Evolutionary conservation across 2,888 invertebrate genomes (phyloP).

Genomic region (Sinodicranocentrus sp.): DNA sequence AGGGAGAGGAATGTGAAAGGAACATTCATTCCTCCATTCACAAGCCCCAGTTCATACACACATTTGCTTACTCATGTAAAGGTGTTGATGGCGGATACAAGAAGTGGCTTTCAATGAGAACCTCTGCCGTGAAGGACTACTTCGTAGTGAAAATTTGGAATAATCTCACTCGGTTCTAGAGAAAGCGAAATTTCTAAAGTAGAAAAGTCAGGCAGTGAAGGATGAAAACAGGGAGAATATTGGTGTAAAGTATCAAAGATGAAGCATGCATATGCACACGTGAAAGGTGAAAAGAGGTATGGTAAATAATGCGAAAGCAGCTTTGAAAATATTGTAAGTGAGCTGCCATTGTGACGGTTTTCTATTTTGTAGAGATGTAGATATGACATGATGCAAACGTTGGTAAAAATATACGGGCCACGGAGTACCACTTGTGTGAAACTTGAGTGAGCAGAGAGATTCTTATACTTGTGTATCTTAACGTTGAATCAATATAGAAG

Average conservation of each 20-base stretch:
- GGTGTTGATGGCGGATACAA: conserved; percentile 41
- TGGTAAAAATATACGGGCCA: conserved; percentile 3
- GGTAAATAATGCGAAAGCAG: conserved; percentile 47
- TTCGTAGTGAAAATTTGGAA: background rate
- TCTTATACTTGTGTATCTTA: conserved; percentile 22
- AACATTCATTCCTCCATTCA: background rate
- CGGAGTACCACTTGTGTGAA: conserved; percentile 24
- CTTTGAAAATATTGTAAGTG: conserved; percentile 45
- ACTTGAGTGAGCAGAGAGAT: conserved; percentile 25
- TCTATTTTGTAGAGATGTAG: conserved; percentile 36
- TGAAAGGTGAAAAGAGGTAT: conserved; percentile 57
- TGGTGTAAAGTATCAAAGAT: conserved; percentile 45
- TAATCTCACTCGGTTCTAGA: background rate
- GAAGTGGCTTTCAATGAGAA: conserved; percentile 42
- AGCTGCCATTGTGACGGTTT: conserved; percentile 31
- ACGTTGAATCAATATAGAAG: conserved; percentile 77
- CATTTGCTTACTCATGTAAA: conserved; percentile 14
- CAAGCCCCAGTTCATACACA: too few relatives aligned
- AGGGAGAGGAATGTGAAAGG: too few relatives aligned
- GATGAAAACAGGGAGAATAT: conserved; percentile 49
- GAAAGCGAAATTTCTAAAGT: background rate
- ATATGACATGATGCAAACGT: conserved; percentile 25
- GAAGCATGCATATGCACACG: conserved; percentile 26
- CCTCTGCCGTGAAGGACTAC: background rate
- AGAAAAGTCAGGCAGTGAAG: conserved; percentile 45